A percentile compares a stretch with the other conserved stretches of the same genome.
These are phyloP conservation scores for Myotis davidii DNA, from an alignment of 2,113 vertebrate genomes.

Conservation along the genomic window DNA sequence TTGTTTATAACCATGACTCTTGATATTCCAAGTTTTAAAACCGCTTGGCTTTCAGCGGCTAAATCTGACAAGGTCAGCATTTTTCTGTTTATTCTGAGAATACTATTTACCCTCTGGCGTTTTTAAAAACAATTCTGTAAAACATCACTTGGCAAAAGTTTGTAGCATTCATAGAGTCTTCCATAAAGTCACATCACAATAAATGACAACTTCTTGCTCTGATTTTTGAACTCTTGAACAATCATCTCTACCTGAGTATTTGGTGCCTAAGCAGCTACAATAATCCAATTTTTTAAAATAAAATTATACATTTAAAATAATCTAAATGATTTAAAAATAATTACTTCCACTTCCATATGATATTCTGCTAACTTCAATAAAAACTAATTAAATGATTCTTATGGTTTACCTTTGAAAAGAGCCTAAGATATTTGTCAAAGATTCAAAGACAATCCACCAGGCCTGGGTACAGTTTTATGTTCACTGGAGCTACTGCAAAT, in stretches of 20 bases:
- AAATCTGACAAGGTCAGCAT: conserved; percentile 95
- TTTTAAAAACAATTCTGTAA: conserved; percentile 95
- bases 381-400: conserved; percentile 72
- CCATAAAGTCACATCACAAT: conserved; percentile 66
- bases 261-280: neutral
- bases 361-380: conserved; percentile 53
- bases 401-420: conserved; percentile 19
- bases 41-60: conserved; percentile 93
- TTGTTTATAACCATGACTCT: conserved; percentile 94
- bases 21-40: conserved; percentile 93
- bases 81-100: conserved; percentile 95
- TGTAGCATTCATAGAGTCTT: conserved; percentile 77
- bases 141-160: conserved; percentile 89
- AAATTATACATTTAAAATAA: conserved; percentile 12
- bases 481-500: no score
- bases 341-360: conserved; percentile 50
- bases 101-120: conserved; percentile 94
- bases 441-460: neutral
- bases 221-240: conserved; percentile 55
- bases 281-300: neutral
- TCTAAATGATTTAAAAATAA: conserved; percentile 35
- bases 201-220: conserved; percentile 70
- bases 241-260: neutral
- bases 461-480: neutral
- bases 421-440: conserved; percentile 22